These are phyloP conservation scores for Gryon sp. DNA, from an alignment of 1,140 invertebrate species.

Conservation along the genomic window DNA sequence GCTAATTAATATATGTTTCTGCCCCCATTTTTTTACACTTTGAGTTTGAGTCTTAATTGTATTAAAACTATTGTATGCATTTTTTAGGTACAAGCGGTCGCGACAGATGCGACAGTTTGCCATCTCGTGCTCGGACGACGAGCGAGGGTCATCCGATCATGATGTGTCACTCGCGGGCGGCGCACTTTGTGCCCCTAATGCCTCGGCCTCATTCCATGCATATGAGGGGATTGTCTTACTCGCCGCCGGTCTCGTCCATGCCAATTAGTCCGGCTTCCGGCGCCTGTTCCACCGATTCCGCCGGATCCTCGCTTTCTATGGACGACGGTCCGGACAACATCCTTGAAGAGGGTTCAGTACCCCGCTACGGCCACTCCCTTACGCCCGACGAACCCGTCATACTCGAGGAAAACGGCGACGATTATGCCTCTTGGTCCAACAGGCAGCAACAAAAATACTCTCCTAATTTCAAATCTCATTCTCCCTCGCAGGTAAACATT, in stretches of 20 bases:
- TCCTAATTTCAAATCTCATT: constrained; percentile 79
- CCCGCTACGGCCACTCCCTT: constrained; percentile 80
- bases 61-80: constrained; percentile 13
- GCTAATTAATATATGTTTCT: no score
- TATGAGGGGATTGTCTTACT: constrained; percentile 81
- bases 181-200: constrained; percentile 73
- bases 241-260: constrained; percentile 83
- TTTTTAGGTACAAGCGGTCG: constrained; percentile 72
- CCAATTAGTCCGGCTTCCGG: constrained; percentile 82
- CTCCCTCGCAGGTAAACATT: constrained; percentile 79
- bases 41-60: no score
- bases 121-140: constrained; percentile 83
- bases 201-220: constrained; percentile 82
- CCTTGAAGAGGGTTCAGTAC: constrained; percentile 69
- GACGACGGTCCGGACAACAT: constrained; percentile 81
- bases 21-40: no score
- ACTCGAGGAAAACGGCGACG: constrained; percentile 82
- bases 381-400: constrained; percentile 85
- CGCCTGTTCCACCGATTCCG: constrained; percentile 85
- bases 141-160: constrained; percentile 80
- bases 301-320: constrained; percentile 85
- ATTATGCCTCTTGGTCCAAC: constrained; percentile 79
- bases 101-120: constrained; percentile 89
- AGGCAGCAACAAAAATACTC: constrained; percentile 77
- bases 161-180: constrained; percentile 73